Base-by-base conservation (phyloP, 2,888 invertebrate species). In the Morpho achilles region DNA sequence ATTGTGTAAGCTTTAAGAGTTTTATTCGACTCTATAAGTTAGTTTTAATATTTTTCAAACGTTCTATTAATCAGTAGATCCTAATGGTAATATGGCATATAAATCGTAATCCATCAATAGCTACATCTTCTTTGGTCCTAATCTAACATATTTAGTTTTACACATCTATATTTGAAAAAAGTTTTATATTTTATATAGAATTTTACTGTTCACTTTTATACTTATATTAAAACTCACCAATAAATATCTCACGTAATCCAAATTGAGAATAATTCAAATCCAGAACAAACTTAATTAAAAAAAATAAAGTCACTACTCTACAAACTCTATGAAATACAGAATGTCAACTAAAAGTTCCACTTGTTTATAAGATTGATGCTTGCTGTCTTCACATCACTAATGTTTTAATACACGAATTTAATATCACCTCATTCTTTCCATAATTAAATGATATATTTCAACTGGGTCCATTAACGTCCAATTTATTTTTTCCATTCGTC, bases 361-460 rank as follows among this genome's bases (percentile, higher is more conserved):
- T 58, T 41, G 23, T 59, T 59, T 54, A 52, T 60, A 64, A 59
- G 23, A 54, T 57, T 55, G 53, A 58, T 57, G 54, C 51, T 53
- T 50, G 53, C 10, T 51, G 55, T 59, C 50, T 53, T 59, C 64
- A 66, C 66, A 62, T 62, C 63, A 65, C 65, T 63, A 45, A 51
- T 50, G 48, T 49, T 54, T 56, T 8, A 54, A 57, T 56, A 53
- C 58, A 63, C 59, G 50, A 57, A 51, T 64, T 50, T 59, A 65
- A 69, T 74, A 80, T 85, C 84, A 84, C 80, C 82, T 82, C 67
- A 75, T 79, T 74, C 74, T 79, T 74, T 73, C 68, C 80, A 80
- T 84, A 75, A 74, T 79, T 75, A 72, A 70, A 73, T 73, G 69
- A 66, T 71, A 74, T 74, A 74, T 68, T 70, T 70, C 72, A 60